Evolutionary conservation across 2,113 vertebrate genomes (phyloP).

Genomic region (Nothobranchius kuhntae): DNA sequence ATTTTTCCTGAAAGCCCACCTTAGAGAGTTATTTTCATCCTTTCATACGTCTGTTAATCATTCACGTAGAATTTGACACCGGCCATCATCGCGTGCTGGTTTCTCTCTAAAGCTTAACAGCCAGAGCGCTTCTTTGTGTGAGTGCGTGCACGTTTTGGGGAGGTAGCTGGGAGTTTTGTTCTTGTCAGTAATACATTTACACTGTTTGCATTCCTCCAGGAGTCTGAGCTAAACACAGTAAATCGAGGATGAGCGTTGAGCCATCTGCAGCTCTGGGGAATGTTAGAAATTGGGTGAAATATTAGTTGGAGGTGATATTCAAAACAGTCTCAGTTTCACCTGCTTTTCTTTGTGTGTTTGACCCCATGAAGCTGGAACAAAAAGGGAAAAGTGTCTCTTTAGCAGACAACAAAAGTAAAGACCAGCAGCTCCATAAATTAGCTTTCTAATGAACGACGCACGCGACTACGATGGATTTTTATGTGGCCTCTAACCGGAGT

Average conservation of each 20-base stretch:
- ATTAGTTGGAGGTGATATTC: constrained; percentile 35
- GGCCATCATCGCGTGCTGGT: constrained; percentile 1
- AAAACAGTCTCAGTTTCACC: constrained; percentile 69
- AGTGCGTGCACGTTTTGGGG: constrained; percentile 33
- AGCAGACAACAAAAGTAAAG: constrained; percentile 13
- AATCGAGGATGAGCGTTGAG: constrained; percentile 67
- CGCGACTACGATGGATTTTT: constrained; percentile 27
- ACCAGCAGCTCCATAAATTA: constrained; percentile 42
- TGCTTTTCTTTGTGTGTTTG: constrained; percentile 36
- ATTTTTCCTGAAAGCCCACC: constrained; percentile 9
- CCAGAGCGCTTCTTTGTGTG: constrained; percentile 22
- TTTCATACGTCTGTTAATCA: constrained; percentile 17
- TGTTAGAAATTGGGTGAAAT: constrained; percentile 66
- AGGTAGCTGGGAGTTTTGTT: constrained; percentile 46
- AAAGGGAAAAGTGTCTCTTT: constrained; percentile 15
- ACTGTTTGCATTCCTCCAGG: constrained; percentile 73
- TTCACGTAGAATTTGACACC: constrained; percentile 1
- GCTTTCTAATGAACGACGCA: constrained; percentile 5
- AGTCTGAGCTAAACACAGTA: constrained; percentile 75
- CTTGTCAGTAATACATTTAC: constrained; percentile 74
- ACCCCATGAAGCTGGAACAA: constrained; percentile 44
- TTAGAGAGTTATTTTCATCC: constrained; percentile 21
- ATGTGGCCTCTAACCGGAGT: constrained; percentile 17
- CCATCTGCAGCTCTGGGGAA: constrained; percentile 53
- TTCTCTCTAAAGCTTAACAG: constrained; percentile 9